Conservation (phyloP, 2,797 vertebrate species). For the Toxotes lorentzi region DNA sequence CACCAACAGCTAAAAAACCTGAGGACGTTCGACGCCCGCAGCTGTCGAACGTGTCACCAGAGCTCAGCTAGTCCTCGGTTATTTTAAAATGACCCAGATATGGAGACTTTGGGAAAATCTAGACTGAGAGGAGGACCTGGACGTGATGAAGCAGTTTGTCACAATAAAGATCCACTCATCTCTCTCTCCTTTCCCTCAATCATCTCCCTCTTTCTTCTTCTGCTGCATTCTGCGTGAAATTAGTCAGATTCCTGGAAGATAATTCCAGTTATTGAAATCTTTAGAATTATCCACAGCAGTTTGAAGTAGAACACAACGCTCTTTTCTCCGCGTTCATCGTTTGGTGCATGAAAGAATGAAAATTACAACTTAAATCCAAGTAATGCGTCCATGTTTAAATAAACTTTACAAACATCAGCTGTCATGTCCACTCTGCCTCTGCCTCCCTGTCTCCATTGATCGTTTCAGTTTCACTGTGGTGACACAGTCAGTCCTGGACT, state of each 20-base stretch:
- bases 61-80: constrained; percentile 28
- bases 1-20: not conserved
- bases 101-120: constrained; percentile 33
- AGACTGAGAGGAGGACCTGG: not conserved
- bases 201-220: not conserved
- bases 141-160: not conserved
- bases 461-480: not conserved
- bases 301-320: not conserved
- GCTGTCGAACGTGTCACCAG: constrained; percentile 29
- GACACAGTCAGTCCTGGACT: constrained; percentile 18
- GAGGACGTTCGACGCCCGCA: constrained; percentile 3
- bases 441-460: not conserved
- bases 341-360: not conserved
- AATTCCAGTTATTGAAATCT: too few relatives aligned
- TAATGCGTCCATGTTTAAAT: not conserved
- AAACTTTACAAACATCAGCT: too few relatives aligned
- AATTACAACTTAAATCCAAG: not conserved
- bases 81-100: constrained; percentile 67
- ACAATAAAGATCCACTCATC: not conserved
- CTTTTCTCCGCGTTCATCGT: not conserved
- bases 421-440: not conserved
- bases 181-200: not conserved
- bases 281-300: not conserved
- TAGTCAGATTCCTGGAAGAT: too few relatives aligned
- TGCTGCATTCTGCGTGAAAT: not conserved